Evolutionary conservation across 2,888 invertebrate species (phyloP), one percentile per base, ranked within the genome.

Genomic region (Apomyelois bistriatella): DNA sequence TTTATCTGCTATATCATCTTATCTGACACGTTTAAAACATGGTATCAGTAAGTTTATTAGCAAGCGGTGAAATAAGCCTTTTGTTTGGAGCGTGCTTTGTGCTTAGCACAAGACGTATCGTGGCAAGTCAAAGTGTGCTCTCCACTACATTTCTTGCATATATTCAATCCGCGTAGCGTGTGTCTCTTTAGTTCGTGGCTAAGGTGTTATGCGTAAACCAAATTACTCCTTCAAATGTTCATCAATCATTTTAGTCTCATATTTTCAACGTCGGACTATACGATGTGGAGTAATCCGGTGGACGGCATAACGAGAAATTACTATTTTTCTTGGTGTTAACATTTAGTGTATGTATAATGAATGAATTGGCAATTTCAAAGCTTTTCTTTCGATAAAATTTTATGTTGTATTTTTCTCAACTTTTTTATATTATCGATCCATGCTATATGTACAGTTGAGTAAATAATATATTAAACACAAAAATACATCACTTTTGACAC

Each of bases 321-420:
- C 22, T 16, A 22, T 41, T 52, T 52, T 46, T 49, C 53, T 55
- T 43, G 53, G 54, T 55, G 55, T 46, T 58, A 54, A 55, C 52
- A 52, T 50, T 47, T 55, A 56, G 54, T 58, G 50, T 50, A 30
- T 51, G 51, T 54, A 51, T 55, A 30, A 49, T 42, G 53, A 48
- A 41, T 48, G 48, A 28, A 16, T 5, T 6, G 30, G 17, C 41
- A 35, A 28, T 30, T 49, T 7, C 15, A 9, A 15, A 13, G 28
- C 28, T 15, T 10, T 49, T 48, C 32, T 54, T 40, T 32, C 7
- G 10, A 16, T 13, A 16, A 16, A 32, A 32, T 15, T 15, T 3
- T 32, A 32, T 1, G 32, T 9, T 32, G 32, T 32, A 32, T 32
- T 22, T 22, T 22, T 5, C 22, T 22, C 22, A 3, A 22, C 22